Percentiles rank a stretch among this genome's conserved stretches.
Evolutionary conservation across 2,113 vertebrate species (phyloP).

Genomic region (Parotia lawesii): DNA sequence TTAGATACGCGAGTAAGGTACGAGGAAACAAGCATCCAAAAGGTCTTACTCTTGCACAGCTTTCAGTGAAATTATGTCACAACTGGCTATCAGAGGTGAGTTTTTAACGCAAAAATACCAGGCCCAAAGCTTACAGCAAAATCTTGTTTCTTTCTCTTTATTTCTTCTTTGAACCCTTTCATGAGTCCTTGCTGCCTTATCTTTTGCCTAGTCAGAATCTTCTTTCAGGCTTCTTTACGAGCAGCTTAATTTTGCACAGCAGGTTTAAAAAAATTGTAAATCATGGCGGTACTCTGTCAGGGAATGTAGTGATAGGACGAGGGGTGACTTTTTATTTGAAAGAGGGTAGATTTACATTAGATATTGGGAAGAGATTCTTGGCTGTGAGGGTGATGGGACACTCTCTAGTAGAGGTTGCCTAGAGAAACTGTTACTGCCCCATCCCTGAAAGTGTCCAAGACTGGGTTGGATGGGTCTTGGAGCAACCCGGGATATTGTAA

Average conservation of each 20-base stretch:
- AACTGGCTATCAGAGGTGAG: background rate
- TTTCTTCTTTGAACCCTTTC: background rate
- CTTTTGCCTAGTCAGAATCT: background rate
- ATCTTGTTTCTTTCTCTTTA: background rate
- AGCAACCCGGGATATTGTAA: background rate
- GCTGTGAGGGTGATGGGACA: too few relatives aligned
- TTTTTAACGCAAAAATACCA: background rate
- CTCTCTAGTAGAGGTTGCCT: background rate
- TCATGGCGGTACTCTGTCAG: accelerated
- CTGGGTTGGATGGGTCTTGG: background rate
- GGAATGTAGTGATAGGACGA: accelerated
- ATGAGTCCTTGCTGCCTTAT: background rate
- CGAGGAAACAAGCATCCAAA: background rate
- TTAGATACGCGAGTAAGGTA: background rate
- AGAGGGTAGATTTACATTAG: background rate
- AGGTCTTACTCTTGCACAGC: background rate
- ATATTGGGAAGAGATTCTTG: background rate
- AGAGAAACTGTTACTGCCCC: background rate
- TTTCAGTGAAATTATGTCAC: background rate
- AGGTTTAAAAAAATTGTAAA: background rate
- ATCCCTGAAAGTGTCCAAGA: background rate
- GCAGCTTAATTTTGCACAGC: background rate
- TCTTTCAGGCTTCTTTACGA: background rate
- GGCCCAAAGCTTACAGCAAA: background rate
- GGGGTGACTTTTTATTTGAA: background rate